Conservation (phyloP, 2,797 vertebrate species). For the Phalanger gymnotis region DNA sequence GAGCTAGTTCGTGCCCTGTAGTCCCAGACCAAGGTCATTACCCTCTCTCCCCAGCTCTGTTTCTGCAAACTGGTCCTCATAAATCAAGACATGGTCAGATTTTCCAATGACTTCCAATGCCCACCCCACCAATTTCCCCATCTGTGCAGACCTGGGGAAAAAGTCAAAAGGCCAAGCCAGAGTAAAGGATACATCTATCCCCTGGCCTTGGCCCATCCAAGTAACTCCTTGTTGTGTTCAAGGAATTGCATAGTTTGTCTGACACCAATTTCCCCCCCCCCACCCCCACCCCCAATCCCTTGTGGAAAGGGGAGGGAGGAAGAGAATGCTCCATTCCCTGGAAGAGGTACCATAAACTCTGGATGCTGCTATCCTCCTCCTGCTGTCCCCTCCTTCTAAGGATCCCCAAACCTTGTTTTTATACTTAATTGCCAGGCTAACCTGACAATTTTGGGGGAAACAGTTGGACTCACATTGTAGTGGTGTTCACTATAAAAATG, state of each 20-base stretch:
- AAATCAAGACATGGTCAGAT: neutral
- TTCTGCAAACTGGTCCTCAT: neutral
- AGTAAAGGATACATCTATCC: neutral
- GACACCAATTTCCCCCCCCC: neutral
- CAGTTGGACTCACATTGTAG: constrained; percentile 56
- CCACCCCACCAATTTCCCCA: neutral
- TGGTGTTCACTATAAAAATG: constrained; percentile 61
- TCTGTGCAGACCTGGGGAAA: neutral
- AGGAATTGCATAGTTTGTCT: neutral
- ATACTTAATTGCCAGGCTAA: constrained; percentile 62
- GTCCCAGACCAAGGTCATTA: neutral
- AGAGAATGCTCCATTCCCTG: neutral
- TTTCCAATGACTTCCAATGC: neutral
- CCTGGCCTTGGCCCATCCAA: neutral
- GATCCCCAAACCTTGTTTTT: constrained; percentile 37
- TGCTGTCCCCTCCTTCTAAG: neutral
- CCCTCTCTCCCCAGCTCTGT: neutral
- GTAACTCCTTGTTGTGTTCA: neutral
- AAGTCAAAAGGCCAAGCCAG: neutral
- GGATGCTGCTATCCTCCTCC: constrained; percentile 70
- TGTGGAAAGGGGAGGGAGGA: neutral
- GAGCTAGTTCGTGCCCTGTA: neutral
- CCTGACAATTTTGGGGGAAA: constrained; percentile 58
- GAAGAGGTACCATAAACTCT: constrained; percentile 13
- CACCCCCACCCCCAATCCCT: neutral